phyloP scores from a whole-genome alignment of 2,888 invertebrate genomes.

The Mantis religiosa region DNA sequence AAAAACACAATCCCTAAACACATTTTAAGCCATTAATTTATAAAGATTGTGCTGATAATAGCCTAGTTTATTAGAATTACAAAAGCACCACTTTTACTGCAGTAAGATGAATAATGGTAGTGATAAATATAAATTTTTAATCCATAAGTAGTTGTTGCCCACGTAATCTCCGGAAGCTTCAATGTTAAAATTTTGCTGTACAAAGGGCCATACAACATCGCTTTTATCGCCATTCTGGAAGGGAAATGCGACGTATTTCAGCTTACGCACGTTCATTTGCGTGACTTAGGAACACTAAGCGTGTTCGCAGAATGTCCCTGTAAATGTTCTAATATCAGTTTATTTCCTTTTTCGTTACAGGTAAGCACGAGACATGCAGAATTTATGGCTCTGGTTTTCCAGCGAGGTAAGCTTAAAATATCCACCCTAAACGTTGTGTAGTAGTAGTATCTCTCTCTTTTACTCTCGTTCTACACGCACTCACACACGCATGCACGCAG shows the following conservation, averaged over 20 bases:
- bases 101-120: neutral
- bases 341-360: neutral
- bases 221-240: neutral
- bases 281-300: neutral
- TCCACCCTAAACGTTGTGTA: neutral
- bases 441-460: neutral
- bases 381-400: neutral
- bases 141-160: neutral
- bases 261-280: neutral
- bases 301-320: neutral
- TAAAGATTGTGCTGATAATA: no score
- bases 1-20: no score
- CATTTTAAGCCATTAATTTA: no score
- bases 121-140: neutral
- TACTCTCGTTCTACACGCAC: neutral
- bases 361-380: neutral
- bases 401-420: neutral
- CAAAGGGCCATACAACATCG: neutral
- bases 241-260: neutral
- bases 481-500: neutral
- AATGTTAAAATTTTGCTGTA: neutral
- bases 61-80: no score
- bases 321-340: neutral
- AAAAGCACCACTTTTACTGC: neutral
- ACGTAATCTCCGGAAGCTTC: neutral